Base-by-base conservation (phyloP, 2,888 invertebrate genomes). In the Criorhina ranunculi region DNA sequence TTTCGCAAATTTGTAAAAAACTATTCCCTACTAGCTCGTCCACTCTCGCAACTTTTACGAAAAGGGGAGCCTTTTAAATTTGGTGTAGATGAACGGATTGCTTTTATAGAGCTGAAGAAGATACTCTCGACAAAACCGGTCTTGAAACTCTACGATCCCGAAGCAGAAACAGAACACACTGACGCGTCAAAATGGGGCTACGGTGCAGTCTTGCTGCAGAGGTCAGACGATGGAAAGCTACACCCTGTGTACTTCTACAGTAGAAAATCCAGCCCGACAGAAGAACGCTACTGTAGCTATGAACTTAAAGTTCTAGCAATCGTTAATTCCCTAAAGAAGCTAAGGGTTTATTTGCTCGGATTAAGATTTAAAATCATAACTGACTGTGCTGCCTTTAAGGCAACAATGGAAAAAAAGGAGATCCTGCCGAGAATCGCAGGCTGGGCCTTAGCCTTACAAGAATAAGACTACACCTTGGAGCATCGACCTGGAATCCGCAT, bases 151-250 rank as follows among this genome's bases (percentile, higher is more conserved):
- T 80, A 72, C 55, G 11, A 29, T 3, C 49, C 29, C n/a, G 59
- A 40, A 17, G 42, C 51, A 0, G 29, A 62, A 8, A 80, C 77
- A 19, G 80, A 85, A 66, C 89, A 90, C 49, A 89, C 89, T 0
- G 89, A 89, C 64, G 88, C 89, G 5, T 88, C 87, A 46, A 59
- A 86, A n/a, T 40, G 86, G 2, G 89, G 89, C 0, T 67, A 88
- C 31, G 89, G 89, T 2, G 88, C 88, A 1, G 88, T 89, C 6
- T 44, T 89, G 5, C 17, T 89, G 12, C 88, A 88, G 62, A 79
- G 73, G 31, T 24, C 33, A 35, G 24, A 24, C 24, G 24, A 24
- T 24, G 24, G 24, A 24, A 24, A 24, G 24, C 24, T 24, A 24
- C 24, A 24, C 24, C 24, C 24, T 24, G 24, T 24, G 24, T 24